These are phyloP conservation scores for Melanotaenia parkinsoni DNA, from an alignment of 2,797 vertebrate genomes.

Conservation along the genomic window DNA sequence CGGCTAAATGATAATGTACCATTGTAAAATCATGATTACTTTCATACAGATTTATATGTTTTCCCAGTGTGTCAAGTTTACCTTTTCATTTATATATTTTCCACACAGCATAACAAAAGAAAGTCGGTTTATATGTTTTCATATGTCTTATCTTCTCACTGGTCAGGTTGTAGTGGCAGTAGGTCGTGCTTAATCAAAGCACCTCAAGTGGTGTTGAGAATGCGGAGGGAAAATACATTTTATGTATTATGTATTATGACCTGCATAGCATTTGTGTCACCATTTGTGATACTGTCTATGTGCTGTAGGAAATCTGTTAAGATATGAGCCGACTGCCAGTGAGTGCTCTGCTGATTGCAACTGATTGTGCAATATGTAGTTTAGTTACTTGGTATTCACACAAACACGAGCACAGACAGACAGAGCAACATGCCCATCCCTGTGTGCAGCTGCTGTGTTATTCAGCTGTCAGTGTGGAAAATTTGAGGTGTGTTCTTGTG, in stretches of 20 bases:
- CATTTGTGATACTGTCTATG: conserved; percentile 35
- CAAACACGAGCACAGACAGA: conserved; percentile 31
- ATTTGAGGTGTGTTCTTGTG: conserved; percentile 68
- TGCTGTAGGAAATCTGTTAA: conserved; percentile 36
- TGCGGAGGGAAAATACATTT: conserved; percentile 2
- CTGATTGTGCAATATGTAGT: conserved; percentile 57
- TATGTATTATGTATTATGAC: conserved; percentile 24
- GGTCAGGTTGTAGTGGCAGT: background rate
- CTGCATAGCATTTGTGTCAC: conserved; percentile 32
- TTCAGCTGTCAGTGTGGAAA: conserved; percentile 73
- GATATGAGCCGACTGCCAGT: conserved; percentile 44
- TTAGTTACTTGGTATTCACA: conserved; percentile 27
- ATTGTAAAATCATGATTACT: background rate
- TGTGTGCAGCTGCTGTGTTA: conserved; percentile 68
- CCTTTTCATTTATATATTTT: background rate
- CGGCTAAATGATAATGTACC: background rate
- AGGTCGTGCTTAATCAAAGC: conserved; percentile 11
- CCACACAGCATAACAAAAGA: background rate
- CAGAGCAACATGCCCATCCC: conserved; percentile 65
- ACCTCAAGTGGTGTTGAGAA: background rate
- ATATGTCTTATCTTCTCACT: background rate
- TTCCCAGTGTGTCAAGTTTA: too few relatives aligned
- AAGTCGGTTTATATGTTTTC: background rate
- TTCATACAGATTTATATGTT: background rate
- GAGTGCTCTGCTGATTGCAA: conserved; percentile 46